These are phyloP conservation scores for Nyleta sp. DNA, from an alignment of 2,888 invertebrate species.

Conservation along the genomic window DNA sequence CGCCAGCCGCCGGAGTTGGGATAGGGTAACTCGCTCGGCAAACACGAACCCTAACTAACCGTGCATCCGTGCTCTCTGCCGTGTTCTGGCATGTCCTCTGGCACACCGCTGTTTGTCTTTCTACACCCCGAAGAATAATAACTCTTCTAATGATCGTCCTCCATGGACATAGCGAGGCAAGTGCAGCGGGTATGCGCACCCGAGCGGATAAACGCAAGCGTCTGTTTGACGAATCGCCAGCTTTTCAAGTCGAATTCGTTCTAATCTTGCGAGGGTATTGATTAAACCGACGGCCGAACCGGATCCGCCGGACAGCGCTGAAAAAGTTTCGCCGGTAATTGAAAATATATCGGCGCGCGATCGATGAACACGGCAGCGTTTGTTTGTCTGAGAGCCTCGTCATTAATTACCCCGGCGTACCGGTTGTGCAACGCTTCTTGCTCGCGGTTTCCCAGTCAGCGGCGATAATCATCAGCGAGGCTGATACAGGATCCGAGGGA, in stretches of 20 bases:
- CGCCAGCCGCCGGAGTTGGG: conserved; percentile 82
- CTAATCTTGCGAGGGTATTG: too few relatives aligned
- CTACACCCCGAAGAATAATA: conserved; percentile 75
- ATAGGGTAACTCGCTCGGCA: conserved; percentile 82
- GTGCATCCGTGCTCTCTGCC: conserved; percentile 76
- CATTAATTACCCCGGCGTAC: neutral
- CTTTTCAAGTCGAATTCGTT: too few relatives aligned
- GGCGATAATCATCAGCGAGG: conserved; percentile 15
- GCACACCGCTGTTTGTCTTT: conserved; percentile 74
- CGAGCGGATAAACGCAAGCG: too few relatives aligned
- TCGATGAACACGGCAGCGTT: neutral
- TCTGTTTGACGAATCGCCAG: too few relatives aligned
- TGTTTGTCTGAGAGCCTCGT: too few relatives aligned
- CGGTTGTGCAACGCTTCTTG: too few relatives aligned
- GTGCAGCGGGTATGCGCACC: too few relatives aligned
- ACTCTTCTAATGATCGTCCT: conserved; percentile 68
- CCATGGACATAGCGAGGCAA: conserved; percentile 48
- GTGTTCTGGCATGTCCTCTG: conserved; percentile 58
- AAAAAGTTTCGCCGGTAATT: conserved; percentile 6
- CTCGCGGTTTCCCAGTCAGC: conserved; percentile 3
- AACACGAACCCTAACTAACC: conserved; percentile 83
- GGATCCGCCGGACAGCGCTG: too few relatives aligned
- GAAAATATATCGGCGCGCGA: conserved; percentile 27
- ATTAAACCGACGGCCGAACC: too few relatives aligned
- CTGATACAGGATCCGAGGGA: too few relatives aligned